phyloP scores from a whole-genome alignment of 2,113 vertebrate genomes.

The Scophthalmus maximus region DNA sequence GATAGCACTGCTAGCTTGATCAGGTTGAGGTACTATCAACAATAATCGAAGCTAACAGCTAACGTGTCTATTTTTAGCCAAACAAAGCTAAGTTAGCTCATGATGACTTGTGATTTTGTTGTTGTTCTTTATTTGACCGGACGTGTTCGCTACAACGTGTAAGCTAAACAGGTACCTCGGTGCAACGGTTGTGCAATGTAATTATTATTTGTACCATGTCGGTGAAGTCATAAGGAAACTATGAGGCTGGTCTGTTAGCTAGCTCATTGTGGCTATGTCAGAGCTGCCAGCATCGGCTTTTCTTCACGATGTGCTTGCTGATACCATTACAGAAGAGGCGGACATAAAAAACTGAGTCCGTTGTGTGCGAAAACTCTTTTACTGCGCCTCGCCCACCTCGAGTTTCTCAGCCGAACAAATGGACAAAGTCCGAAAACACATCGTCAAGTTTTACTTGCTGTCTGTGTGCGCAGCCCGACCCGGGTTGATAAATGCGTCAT shows the following conservation, averaged over 20 bases:
- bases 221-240: background rate
- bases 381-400: no score
- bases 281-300: background rate
- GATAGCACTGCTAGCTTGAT: conserved; percentile 8
- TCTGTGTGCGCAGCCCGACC: no score
- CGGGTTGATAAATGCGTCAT: no score
- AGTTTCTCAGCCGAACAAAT: no score
- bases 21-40: background rate
- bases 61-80: conserved; percentile 22
- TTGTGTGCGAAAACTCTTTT: no score
- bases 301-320: no score
- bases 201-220: background rate
- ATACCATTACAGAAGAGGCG: no score
- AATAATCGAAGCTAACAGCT: conserved; percentile 42
- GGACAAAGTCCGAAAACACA: no score
- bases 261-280: conserved; percentile 21
- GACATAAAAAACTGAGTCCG: no score
- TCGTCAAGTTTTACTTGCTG: no score
- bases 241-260: conserved; percentile 13
- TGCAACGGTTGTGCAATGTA: no score
- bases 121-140: no score
- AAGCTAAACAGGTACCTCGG: background rate
- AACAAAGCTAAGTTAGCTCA: conserved; percentile 37
- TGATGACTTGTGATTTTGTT: conserved; percentile 3
- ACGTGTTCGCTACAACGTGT: background rate